phyloP scores from a whole-genome alignment of 2,888 invertebrate species.

The Synergus japonicus region DNA sequence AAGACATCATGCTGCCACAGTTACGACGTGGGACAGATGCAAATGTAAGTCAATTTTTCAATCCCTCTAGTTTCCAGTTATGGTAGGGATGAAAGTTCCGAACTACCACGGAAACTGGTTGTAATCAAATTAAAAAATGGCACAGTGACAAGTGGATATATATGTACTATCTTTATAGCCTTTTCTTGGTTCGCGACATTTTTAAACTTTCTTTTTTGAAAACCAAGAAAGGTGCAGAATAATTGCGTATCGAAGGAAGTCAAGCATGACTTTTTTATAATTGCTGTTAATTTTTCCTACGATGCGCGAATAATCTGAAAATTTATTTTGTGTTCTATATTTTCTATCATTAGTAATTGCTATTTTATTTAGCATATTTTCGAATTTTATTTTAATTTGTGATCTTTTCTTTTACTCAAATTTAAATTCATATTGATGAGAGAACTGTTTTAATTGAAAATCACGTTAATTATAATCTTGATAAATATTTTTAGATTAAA shows the following conservation, averaged over 20 bases:
- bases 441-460: too few species aligned
- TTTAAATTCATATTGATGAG: not conserved
- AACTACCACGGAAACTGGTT: not conserved
- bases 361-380: not conserved
- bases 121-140: not conserved
- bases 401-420: not conserved
- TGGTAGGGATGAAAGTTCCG: not conserved
- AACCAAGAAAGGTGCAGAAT: not conserved
- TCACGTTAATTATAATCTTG: not conserved
- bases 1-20: too few species aligned
- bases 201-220: not conserved
- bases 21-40: too few species aligned
- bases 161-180: not conserved
- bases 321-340: not conserved
- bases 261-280: not conserved
- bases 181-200: not conserved
- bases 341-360: not conserved
- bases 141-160: not conserved
- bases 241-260: not conserved
- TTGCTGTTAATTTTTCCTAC: not conserved
- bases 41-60: not conserved
- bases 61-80: not conserved
- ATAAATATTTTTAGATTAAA: not conserved
- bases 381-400: not conserved
- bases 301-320: not conserved